A percentile compares a stretch with the other conserved stretches of the same genome.
These are phyloP conservation scores for Prionailurus bengalensis DNA, from an alignment of 2,113 vertebrate species.

Conservation along the genomic window DNA sequence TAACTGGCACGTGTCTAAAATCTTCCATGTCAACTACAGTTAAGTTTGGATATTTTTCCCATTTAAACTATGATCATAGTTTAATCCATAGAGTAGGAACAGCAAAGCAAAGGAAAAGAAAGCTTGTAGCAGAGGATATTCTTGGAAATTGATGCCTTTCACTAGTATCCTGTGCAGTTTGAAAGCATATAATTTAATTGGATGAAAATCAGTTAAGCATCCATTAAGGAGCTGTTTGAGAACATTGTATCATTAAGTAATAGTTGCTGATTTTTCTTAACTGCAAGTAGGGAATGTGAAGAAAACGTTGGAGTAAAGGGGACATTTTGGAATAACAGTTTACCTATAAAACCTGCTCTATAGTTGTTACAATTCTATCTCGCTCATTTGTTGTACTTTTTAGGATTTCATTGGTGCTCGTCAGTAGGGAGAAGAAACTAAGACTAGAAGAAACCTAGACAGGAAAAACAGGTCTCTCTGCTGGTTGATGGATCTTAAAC, in stretches of 20 bases:
- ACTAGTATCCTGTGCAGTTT: slow-evolving; percentile 31
- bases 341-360: background rate
- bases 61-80: slow-evolving; percentile 11
- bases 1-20: slow-evolving; percentile 1
- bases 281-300: slow-evolving; percentile 22
- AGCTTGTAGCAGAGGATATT: slow-evolving; percentile 1
- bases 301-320: slow-evolving; percentile 31
- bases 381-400: background rate
- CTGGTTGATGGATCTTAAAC: background rate
- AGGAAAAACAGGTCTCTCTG: background rate
- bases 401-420: background rate
- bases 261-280: slow-evolving; percentile 52
- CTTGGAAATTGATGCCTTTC: slow-evolving; percentile 44
- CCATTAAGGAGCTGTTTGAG: slow-evolving; percentile 40
- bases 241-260: slow-evolving; percentile 47
- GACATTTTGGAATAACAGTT: slow-evolving; percentile 21
- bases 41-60: background rate
- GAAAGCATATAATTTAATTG: slow-evolving; percentile 70
- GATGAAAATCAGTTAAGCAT: slow-evolving; percentile 45
- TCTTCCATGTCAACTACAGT: background rate
- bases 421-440: background rate
- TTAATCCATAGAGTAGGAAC: slow-evolving; percentile 45
- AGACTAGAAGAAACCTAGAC: background rate
- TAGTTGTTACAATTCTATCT: background rate
- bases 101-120: slow-evolving; percentile 13